phyloP scores from a whole-genome alignment of 2,113 vertebrate species.

The Fukomys damarensis region DNA sequence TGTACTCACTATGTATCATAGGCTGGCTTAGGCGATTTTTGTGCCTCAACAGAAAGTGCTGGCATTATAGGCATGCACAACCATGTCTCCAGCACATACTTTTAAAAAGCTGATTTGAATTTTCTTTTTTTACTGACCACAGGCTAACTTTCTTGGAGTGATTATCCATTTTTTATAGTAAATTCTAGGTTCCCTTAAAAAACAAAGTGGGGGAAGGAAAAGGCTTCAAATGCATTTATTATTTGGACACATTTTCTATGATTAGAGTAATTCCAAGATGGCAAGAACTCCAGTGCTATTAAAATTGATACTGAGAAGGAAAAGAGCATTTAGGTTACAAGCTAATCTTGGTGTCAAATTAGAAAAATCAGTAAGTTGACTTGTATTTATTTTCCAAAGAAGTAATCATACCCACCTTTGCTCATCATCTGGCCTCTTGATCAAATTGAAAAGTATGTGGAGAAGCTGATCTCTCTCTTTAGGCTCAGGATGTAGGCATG shows the following conservation, averaged over 20 bases:
- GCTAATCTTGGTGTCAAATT: neutral
- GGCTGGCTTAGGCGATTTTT: neutral
- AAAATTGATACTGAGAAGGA: neutral
- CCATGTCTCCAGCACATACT: neutral
- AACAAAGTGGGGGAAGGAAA: conserved; percentile 26
- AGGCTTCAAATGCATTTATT: conserved; percentile 27
- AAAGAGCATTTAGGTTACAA: neutral
- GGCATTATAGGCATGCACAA: neutral
- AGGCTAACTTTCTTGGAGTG: neutral
- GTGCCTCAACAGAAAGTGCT: neutral
- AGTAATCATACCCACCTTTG: conserved; percentile 90
- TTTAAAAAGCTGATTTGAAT: neutral
- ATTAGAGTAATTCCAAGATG: neutral
- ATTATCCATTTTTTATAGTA: neutral
- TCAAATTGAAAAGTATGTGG: conserved; percentile 99
- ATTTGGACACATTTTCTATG: neutral
- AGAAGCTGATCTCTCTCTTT: conserved; percentile 99
- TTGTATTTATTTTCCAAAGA: neutral
- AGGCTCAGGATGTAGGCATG: conserved; percentile 97
- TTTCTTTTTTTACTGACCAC: neutral
- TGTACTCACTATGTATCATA: neutral
- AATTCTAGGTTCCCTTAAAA: conserved; percentile 25
- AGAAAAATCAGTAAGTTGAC: neutral
- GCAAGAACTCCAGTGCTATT: neutral
- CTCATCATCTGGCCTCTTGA: conserved; percentile 99